These are phyloP conservation scores for Diplodus sargus DNA, from an alignment of 2,797 vertebrate genomes.

Conservation along the genomic window DNA sequence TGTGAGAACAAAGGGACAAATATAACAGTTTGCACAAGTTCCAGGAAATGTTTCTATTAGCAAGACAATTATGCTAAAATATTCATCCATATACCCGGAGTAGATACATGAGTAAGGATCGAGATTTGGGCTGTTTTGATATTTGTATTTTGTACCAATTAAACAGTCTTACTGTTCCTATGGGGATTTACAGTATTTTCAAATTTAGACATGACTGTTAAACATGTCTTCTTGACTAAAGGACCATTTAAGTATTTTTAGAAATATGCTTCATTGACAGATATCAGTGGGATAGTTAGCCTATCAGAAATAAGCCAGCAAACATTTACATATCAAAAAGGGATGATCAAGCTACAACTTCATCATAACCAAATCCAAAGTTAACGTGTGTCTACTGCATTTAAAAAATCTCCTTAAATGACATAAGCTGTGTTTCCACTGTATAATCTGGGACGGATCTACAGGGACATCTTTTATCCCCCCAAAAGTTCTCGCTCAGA, in stretches of 20 bases:
- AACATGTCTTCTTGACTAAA: background rate
- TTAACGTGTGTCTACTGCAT: background rate
- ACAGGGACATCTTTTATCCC: no score
- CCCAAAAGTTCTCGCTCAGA: no score
- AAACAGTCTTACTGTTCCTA: background rate
- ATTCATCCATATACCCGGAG: slow-evolving; percentile 8
- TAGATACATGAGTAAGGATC: slow-evolving; percentile 10
- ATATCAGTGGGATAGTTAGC: background rate
- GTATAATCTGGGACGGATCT: no score
- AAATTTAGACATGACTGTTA: background rate
- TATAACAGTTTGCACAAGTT: slow-evolving; percentile 11
- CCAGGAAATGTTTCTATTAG: background rate
- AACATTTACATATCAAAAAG: background rate
- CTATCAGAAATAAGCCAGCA: background rate
- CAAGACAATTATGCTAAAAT: slow-evolving; percentile 17
- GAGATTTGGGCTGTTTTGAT: background rate
- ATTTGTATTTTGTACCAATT: background rate
- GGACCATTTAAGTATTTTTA: background rate
- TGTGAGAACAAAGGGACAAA: slow-evolving; percentile 25
- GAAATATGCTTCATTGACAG: background rate
- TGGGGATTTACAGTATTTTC: background rate
- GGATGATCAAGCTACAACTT: background rate
- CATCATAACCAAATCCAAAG: slow-evolving; percentile 4
- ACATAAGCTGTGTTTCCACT: background rate
- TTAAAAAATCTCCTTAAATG: background rate